Evolutionary conservation across 2,113 vertebrate species (phyloP).

Genomic region (Bos javanicus): DNA sequence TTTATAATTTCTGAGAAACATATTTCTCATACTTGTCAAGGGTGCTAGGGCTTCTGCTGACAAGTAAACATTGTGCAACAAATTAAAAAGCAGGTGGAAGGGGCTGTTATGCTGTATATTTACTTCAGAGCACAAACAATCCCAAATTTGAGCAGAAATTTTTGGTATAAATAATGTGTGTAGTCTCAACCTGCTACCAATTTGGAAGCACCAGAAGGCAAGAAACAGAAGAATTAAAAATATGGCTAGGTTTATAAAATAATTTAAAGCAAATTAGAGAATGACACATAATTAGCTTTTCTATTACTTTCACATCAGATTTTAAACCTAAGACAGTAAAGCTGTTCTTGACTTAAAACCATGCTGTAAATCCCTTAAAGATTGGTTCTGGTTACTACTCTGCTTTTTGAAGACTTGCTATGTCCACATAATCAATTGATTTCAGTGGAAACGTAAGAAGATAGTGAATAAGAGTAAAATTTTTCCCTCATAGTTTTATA

Average conservation of each 20-base stretch:
- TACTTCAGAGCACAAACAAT: background rate
- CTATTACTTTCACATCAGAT: background rate
- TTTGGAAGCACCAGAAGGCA: background rate
- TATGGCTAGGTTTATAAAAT: background rate
- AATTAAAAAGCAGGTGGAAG: background rate
- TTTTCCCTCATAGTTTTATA: background rate
- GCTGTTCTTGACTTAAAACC: background rate
- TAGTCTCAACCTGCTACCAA: background rate
- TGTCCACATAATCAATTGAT: background rate
- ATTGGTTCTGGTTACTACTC: background rate
- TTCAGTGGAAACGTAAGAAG: background rate
- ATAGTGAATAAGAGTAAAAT: background rate
- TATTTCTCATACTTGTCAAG: background rate
- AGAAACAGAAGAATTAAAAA: background rate
- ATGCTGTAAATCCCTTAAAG: background rate
- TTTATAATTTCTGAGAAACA: background rate
- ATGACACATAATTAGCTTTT: background rate
- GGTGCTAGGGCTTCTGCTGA: background rate
- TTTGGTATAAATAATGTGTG: background rate
- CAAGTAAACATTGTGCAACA: slow-evolving; percentile 20
- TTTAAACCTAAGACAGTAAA: background rate
- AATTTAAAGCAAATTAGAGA: background rate
- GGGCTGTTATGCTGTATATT: background rate
- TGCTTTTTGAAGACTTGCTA: background rate
- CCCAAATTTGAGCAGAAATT: background rate